Base-by-base conservation (phyloP, 2,797 vertebrate genomes). In the Fistularia tabacaria region DNA sequence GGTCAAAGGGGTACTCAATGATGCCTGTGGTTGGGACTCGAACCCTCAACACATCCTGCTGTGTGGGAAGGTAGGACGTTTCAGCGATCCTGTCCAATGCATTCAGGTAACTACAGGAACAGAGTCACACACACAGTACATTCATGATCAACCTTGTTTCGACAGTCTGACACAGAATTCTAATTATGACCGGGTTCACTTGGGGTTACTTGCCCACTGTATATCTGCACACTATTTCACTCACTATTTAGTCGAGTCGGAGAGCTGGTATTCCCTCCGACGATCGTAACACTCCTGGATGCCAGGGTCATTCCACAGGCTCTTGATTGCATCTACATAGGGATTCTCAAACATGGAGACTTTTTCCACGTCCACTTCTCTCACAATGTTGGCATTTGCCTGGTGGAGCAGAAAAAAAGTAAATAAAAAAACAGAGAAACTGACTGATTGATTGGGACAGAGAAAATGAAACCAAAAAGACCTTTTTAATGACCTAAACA, bases 221-320 rank as follows among this genome's bases (percentile, higher is more conserved):
- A 9, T 5, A n/a, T 9, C 14, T 46, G 45, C 4, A 3, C 46
- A 5, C 25, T 25, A 25, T 25, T 25, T 6, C 10, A 92, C 94
- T 95, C 85, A 98, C 95, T 98, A 98, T 90, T 98, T 97, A 63
- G 95, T 97, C 52, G 95, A 98, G 86, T 98, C 95, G 6, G 95
- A 98, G 59, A 98, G 90, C 12, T 98, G 95, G 88, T 97, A 98
- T 60, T 98, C 95, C 82, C 95, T 91, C 88, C 95, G 88, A 72
- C 95, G 90, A n/a, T 97, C 95, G 0, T 97, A 98, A 76, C 91
- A 92, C 70, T 98, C 94, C 84, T 97, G 94, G 83, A 95, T 96
- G 57, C 95, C 95, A 36, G 95, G 94, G 72, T 98, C 95, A 47
- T 92, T 94, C 95, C 95, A 98, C 82, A 98, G 89, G 82, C 91